A percentile compares a stretch with the other conserved stretches of the same genome.
These are phyloP conservation scores for Melanostigma gelatinosum DNA, from an alignment of 2,113 vertebrate species.

Conservation along the genomic window DNA sequence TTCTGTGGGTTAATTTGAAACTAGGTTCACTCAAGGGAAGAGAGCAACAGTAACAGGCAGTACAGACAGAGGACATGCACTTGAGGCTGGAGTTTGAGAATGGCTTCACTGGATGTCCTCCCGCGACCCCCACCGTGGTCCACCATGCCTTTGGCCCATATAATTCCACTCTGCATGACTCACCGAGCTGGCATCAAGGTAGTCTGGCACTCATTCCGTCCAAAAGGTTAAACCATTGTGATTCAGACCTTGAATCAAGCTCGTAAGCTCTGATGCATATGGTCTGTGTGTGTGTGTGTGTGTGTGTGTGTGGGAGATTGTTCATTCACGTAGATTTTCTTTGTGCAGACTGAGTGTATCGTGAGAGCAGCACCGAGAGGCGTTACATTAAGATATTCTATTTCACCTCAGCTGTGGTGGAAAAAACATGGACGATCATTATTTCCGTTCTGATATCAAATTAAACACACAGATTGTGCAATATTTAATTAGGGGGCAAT, in stretches of 20 bases:
- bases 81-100: neutral
- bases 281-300: neutral
- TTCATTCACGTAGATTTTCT: neutral
- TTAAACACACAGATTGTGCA: slow-evolving; percentile 59
- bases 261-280: neutral
- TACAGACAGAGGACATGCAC: neutral
- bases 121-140: neutral
- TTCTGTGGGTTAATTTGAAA: neutral
- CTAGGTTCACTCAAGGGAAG: neutral
- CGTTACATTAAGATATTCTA: slow-evolving; percentile 39
- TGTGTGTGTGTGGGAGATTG: neutral
- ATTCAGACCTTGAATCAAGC: slow-evolving; percentile 30
- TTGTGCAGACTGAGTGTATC: neutral
- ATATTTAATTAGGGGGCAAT: slow-evolving; percentile 58
- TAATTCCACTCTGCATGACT: slow-evolving; percentile 40
- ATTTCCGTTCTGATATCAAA: slow-evolving; percentile 59
- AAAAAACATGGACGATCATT: slow-evolving; percentile 40
- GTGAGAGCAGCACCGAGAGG: slow-evolving; percentile 2
- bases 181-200: slow-evolving; percentile 28
- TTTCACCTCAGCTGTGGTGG: slow-evolving; percentile 43
- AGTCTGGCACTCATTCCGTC: slow-evolving; percentile 11
- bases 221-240: slow-evolving; percentile 27
- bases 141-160: neutral
- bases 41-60: neutral
- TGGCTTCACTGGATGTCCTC: neutral